A percentile compares a stretch with the other conserved stretches of the same genome.
These are phyloP conservation scores for Sphyrna mokarran DNA, from an alignment of 2,113 vertebrate species.

Conservation along the genomic window DNA sequence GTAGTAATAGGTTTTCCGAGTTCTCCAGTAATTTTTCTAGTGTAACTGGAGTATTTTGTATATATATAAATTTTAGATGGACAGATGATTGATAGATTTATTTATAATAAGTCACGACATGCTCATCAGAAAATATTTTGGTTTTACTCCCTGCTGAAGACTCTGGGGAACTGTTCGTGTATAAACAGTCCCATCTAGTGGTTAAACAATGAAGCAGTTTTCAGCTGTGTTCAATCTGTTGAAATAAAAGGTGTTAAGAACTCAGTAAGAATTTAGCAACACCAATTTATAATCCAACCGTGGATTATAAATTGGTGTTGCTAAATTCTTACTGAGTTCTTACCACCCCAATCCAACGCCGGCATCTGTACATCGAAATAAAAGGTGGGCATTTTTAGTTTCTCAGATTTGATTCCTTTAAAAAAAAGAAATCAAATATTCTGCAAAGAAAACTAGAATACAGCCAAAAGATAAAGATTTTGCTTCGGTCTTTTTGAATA, in stretches of 20 bases:
- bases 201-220: background rate
- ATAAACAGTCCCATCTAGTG: constrained; percentile 7
- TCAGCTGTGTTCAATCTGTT: background rate
- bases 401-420: background rate
- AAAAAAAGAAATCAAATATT: background rate
- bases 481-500: background rate
- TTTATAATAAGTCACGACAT: background rate
- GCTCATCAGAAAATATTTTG: background rate
- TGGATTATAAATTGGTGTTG: too few species aligned
- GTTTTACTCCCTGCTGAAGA: background rate
- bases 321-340: too few species aligned
- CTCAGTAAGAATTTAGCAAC: too few species aligned
- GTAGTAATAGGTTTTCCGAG: background rate
- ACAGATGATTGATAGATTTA: background rate
- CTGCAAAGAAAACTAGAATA: background rate
- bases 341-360: too few species aligned
- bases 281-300: too few species aligned
- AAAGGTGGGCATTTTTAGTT: background rate
- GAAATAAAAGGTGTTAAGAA: background rate
- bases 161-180: background rate
- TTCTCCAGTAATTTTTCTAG: background rate
- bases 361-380: too few species aligned
- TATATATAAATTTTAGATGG: background rate
- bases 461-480: background rate
- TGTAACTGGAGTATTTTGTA: background rate